Evolutionary conservation across 2,113 vertebrate genomes (phyloP), one percentile per base, ranked within the genome.

Genomic region (Hippocampus comes): DNA sequence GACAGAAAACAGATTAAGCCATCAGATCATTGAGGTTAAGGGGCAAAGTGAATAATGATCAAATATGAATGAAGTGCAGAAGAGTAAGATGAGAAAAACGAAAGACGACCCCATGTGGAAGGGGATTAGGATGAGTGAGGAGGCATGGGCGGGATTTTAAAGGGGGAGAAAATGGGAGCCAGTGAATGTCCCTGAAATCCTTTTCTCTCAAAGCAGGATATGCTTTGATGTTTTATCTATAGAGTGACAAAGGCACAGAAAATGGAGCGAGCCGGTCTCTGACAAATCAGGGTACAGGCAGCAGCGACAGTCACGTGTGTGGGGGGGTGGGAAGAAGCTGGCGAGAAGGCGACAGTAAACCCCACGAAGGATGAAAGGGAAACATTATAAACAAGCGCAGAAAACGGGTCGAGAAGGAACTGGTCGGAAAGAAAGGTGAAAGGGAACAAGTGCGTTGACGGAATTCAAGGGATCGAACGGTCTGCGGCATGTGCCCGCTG

Each of bases 151-250:
- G 76, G 79, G 78, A 80, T 73, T 82, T 78, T 41, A 17, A 55
- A 79, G 85, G 78, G 53, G 75, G 59, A 85, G 78, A 83, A 86
- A 88, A 87, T 77, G 76, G 85, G 83, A 80, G 86, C 65, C 71
- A 82, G 78, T 70, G 63, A 86, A 81, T 73, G 84, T 84, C 81
- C 79, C 85, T 80, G 75, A 89, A 87, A 88, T 90, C 88, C 86
- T 63, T 75, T 78, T 75, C 71, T 84, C 83, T 86, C 78, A 63
- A 72, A 83, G 86, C 86, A 80, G 82, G 80, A 86, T 86, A 75
- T 75, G 82, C 87, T 89, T 90, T 90, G 86, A 90, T 89, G 89
- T 91, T 90, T 89, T 90, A 90, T 91, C 90, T 89, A 80, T 78
- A 82, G 80, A 82, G 79, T 57, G 70, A 89, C 83, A 89, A 86